phyloP scores from a whole-genome alignment of 2,888 invertebrate genomes.

The Synanthedon myopaeformis region DNA sequence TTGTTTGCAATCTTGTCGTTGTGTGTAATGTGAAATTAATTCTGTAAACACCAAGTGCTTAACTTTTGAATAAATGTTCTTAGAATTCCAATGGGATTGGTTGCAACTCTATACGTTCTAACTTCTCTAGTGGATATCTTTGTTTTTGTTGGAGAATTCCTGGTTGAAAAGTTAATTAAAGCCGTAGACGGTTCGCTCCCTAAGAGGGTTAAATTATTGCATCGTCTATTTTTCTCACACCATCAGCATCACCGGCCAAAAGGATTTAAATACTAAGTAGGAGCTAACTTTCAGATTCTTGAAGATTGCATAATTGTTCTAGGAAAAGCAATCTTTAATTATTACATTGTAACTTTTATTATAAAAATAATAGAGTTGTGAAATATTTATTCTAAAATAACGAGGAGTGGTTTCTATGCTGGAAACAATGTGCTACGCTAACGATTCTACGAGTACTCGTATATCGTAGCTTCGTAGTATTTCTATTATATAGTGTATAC shows the following conservation, averaged over 20 bases:
- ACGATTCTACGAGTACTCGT: no score
- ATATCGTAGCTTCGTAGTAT: no score
- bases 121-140: conserved; percentile 30
- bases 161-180: conserved; percentile 64
- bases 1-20: no score
- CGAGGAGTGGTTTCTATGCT: no score
- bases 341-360: no score
- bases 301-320: neutral
- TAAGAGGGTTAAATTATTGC: conserved; percentile 58
- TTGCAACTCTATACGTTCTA: conserved; percentile 24
- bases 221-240: conserved; percentile 41
- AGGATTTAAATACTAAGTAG: neutral
- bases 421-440: no score
- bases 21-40: no score
- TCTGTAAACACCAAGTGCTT: neutral
- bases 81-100: conserved; percentile 16
- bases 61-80: neutral
- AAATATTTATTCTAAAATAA: no score
- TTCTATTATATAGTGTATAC: no score
- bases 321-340: no score
- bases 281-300: neutral
- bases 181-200: conserved; percentile 51
- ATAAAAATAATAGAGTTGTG: no score
- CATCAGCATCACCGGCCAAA: conserved; percentile 5
- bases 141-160: conserved; percentile 37